phyloP scores from a whole-genome alignment of 2,797 vertebrate genomes.

The Kryptolebias ocellatus region DNA sequence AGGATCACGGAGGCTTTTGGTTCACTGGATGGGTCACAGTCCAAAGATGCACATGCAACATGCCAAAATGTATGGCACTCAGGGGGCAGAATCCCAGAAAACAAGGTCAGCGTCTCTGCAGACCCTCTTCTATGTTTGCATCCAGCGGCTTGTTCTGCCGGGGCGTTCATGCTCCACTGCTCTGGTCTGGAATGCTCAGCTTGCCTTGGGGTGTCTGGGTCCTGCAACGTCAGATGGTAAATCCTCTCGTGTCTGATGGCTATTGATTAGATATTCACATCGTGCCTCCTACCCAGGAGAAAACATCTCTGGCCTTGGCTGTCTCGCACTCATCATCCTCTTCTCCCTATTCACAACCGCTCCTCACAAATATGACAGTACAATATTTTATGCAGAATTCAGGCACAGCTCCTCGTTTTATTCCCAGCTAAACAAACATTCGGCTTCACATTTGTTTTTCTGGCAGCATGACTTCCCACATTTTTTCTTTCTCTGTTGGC shows the following conservation, averaged over 20 bases:
- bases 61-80: background rate
- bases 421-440: conserved; percentile 45
- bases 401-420: conserved; percentile 25
- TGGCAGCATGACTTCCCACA: conserved; percentile 7
- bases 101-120: background rate
- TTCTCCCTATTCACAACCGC: conserved; percentile 40
- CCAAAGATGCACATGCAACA: background rate
- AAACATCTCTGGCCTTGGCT: conserved; percentile 40
- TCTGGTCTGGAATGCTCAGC: conserved; percentile 56
- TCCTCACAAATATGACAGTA: conserved; percentile 37
- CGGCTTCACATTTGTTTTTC: conserved; percentile 45
- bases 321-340: conserved; percentile 53
- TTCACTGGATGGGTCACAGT: no score
- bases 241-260: conserved; percentile 68
- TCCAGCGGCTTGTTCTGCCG: conserved; percentile 12
- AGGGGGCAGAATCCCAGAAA: conserved; percentile 12
- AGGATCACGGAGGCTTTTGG: background rate
- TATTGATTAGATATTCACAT: conserved; percentile 79
- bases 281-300: conserved; percentile 52
- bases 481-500: conserved; percentile 10
- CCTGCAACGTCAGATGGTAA: conserved; percentile 66
- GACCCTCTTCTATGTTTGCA: conserved; percentile 32
- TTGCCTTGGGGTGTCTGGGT: conserved; percentile 61
- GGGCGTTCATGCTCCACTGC: conserved; percentile 60
- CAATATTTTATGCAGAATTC: conserved; percentile 42